phyloP scores from a whole-genome alignment of 2,888 invertebrate genomes.

The Pterobdella sp. region DNA sequence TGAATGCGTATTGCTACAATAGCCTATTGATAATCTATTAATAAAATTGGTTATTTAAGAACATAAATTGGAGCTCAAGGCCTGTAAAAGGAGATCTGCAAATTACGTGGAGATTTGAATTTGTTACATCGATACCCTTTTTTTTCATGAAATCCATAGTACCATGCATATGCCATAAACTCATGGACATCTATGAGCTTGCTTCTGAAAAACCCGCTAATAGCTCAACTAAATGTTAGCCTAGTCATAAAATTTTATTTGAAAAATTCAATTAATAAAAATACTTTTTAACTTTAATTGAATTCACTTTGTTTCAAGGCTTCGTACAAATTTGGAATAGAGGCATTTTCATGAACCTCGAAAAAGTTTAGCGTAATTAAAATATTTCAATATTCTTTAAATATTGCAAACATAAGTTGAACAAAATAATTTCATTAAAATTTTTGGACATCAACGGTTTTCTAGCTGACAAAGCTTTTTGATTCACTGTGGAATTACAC shows the following conservation, averaged over 20 bases:
- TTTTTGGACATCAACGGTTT: no score
- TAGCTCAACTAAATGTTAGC: background rate
- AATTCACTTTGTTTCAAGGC: background rate
- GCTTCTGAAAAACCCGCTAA: background rate
- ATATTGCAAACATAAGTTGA: no score
- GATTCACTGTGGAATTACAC: no score
- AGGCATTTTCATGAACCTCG: slow-evolving; percentile 37
- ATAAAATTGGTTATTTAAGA: slow-evolving; percentile 35
- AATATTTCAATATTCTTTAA: no score
- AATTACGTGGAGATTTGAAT: slow-evolving; percentile 39
- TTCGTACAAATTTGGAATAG: slow-evolving; percentile 38
- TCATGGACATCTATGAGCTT: slow-evolving; percentile 31
- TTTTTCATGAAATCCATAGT: slow-evolving; percentile 35
- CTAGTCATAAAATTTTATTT: background rate
- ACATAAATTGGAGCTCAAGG: slow-evolving; percentile 42
- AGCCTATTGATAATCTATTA: no score
- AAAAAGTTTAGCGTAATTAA: no score
- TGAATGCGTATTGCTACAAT: no score
- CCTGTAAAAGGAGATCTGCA: slow-evolving; percentile 42
- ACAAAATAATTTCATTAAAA: no score
- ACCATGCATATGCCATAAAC: slow-evolving; percentile 27
- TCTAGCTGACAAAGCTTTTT: no score
- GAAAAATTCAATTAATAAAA: no score
- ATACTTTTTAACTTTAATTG: background rate
- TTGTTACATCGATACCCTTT: slow-evolving; percentile 35